phyloP scores from a whole-genome alignment of 2,888 invertebrate species.

The Pterobdella sp. region DNA sequence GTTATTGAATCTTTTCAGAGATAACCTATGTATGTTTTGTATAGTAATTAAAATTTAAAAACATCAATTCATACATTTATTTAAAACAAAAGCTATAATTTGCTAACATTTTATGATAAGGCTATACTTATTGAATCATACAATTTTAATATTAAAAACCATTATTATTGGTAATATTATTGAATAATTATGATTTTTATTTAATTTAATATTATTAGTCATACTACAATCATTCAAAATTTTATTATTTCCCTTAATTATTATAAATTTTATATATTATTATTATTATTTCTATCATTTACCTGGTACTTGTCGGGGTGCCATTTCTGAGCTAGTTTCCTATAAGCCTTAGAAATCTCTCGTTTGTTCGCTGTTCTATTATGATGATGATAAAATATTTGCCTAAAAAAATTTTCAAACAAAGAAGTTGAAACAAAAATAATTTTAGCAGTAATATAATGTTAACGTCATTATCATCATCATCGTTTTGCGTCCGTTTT shows the following conservation, averaged over 20 bases:
- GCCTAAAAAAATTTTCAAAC: background rate
- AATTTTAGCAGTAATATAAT: background rate
- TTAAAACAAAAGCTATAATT: too few species aligned
- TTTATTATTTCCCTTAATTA: background rate
- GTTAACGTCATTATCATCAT: too few species aligned
- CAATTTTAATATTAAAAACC: background rate
- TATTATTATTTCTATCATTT: constrained; percentile 44
- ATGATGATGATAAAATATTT: background rate
- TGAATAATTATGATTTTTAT: background rate
- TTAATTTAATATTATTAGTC: background rate
- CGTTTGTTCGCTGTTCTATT: constrained; percentile 71
- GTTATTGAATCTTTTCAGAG: too few species aligned
- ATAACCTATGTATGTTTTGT: too few species aligned
- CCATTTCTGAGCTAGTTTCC: constrained; percentile 94
- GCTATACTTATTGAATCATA: background rate
- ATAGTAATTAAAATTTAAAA: too few species aligned
- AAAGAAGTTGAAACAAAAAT: background rate
- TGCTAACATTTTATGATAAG: too few species aligned
- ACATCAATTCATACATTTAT: too few species aligned
- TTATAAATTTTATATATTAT: background rate
- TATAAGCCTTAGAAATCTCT: constrained; percentile 85
- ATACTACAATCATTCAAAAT: background rate
- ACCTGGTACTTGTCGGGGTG: constrained; percentile 85
- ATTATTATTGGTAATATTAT: background rate
- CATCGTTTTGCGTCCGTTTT: too few species aligned